Evolutionary conservation across 2,113 vertebrate genomes (phyloP).

Genomic region (Cyanistes caeruleus): DNA sequence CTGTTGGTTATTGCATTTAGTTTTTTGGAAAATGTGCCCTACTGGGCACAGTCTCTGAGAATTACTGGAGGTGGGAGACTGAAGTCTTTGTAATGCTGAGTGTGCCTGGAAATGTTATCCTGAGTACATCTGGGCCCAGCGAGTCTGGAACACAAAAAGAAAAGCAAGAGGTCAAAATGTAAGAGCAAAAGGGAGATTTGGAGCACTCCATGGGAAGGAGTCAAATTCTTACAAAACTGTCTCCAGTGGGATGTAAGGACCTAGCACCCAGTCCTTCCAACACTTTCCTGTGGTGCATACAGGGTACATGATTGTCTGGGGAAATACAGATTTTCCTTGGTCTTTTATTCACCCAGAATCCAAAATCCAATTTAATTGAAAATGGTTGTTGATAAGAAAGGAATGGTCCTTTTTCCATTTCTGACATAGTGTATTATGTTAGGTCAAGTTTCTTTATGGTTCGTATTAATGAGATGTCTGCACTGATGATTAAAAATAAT

Average conservation of each 20-base stretch:
- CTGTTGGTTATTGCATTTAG: neutral
- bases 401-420: neutral
- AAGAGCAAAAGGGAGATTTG: neutral
- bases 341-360: neutral
- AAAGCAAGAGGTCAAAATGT: neutral
- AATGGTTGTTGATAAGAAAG: constrained; percentile 2
- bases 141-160: neutral
- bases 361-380: constrained; percentile 47
- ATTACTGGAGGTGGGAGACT: neutral
- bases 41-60: fast-evolving
- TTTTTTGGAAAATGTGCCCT: neutral
- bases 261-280: neutral
- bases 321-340: neutral
- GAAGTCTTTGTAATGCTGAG: neutral
- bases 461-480: neutral
- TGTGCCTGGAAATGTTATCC: neutral
- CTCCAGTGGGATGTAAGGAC: neutral
- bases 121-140: too few species aligned
- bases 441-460: constrained; percentile 27
- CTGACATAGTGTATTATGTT: neutral
- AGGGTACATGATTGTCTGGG: neutral
- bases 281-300: neutral
- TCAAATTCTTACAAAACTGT: neutral
- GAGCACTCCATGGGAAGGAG: fast-evolving
- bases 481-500: constrained; percentile 15